Base-by-base conservation (phyloP, 2,113 vertebrate genomes). In the Ammospiza caudacuta region DNA sequence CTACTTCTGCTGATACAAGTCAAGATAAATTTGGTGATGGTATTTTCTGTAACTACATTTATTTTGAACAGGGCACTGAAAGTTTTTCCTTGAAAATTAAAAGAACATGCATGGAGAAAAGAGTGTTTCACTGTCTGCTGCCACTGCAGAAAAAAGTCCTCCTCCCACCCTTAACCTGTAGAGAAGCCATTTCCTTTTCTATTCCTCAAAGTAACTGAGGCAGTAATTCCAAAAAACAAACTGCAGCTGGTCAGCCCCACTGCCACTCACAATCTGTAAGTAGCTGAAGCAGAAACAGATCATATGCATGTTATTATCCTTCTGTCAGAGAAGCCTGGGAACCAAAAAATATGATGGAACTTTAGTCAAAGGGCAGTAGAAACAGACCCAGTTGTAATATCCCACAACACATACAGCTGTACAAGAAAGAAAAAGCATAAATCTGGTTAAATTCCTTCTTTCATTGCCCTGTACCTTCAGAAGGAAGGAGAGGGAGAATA, bases 391-490 rank as follows among this genome's bases (percentile, higher is more conserved):
- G 1, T 25, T 58, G 24, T 89, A 93, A 94, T 86, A 93, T 59
- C 52, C 47, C 43, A 67, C 12, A 11, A 90, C 68, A 92, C 14
- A 62, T 76, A 92, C 68, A 89, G 86, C 63, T 89, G 68, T 88
- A 83, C 46, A 63, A 91, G 70, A 89, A 89, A 87, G n/a, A 37
- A 87, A 85, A 84, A 51, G 41, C 89, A 94, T 87, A 92, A 89
- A 94, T 91, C 92, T 86, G 52, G 20, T 59, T 74, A 76, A 87
- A 94, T 93, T 83, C 47, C 33, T 76, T 78, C 82, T 96, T 96
- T 94, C 87, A n/a, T 87, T 89, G 61, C 69, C 83, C 83, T 67
- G 6, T 80, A 67, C 21, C 59, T 54, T 79, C 79, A 68, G 58
- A 75, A 58, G 54, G 49, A 89, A 87, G 15, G 44, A 35, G 55